Base-by-base conservation (phyloP, 1,140 invertebrate genomes). In the Lucilia cuprina region DNA sequence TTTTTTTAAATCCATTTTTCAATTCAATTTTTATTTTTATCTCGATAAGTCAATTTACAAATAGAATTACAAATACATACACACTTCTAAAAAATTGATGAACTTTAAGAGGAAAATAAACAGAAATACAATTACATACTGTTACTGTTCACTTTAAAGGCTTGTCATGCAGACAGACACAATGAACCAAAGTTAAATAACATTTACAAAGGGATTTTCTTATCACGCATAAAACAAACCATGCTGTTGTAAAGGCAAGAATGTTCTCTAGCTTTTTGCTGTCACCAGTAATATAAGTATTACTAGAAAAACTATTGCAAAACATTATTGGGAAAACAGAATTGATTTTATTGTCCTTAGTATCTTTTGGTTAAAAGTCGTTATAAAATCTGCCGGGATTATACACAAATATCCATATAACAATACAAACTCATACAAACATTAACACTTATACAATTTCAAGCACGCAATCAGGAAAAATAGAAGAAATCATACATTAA, bases 161-260 rank as follows among this genome's bases (percentile, higher is more conserved):
- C 77, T 49, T 41, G n/a, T 34, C 41, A 78, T 35, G 47, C 35
- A 21, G 41, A 80, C 14, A 49, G 77, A 49, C 74, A 35, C 30
- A 49, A 10, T 70, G 21, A 80, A 80, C 41, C 77, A 49, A 12
- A 80, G 77, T 80, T 50, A 80, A 80, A 80, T 80, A 80, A 80
- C 77, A 80, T 47, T 80, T 50, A 80, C 49, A 80, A 80, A 25
- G 65, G 77, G 41, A 80, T 80, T 80, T 21, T 25, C 65, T 10
- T 60, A n/a, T 9, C 60, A 70, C 19, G 21, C n/a, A 70, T n/a
- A 21, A 21, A 25, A 17, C 14, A 65, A 49, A 49, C 49, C 25
- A 30, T 30, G 25, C 25, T 30, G 25, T 30, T 30, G 3, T 30
- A 3, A 30, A 30, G 25, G 25, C 25, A 30, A 2, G 25, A 30